phyloP scores from a whole-genome alignment of 2,797 vertebrate genomes.

The Urocyon cinereoargenteus region DNA sequence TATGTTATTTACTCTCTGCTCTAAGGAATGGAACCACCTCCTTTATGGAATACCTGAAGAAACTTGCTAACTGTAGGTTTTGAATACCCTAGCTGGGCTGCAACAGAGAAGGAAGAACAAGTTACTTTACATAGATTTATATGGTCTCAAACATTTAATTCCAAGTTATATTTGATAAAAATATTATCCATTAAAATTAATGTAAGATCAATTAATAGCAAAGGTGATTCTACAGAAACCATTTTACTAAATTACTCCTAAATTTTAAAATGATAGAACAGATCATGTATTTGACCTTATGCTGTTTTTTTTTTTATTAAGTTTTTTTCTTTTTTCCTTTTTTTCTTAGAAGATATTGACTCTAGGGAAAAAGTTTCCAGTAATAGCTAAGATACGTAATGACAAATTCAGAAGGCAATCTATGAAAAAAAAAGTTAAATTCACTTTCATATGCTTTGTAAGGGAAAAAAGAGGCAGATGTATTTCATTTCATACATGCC shows the following conservation, averaged over 20 bases:
- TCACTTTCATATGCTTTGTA: background rate
- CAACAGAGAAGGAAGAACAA: background rate
- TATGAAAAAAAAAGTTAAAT: constrained; percentile 16
- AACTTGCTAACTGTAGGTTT: constrained; percentile 22
- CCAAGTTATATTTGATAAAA: background rate
- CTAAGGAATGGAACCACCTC: background rate
- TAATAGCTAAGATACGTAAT: constrained; percentile 23
- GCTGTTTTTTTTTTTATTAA: background rate
- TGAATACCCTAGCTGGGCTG: background rate
- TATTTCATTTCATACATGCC: background rate
- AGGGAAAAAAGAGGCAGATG: background rate
- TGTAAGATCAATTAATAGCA: background rate
- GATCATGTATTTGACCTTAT: background rate
- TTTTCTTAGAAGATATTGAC: background rate
- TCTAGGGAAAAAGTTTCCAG: background rate
- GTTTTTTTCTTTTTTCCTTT: background rate
- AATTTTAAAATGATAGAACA: constrained; percentile 24
- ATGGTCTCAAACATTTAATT: constrained; percentile 24
- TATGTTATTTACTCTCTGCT: constrained; percentile 22
- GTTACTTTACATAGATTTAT: background rate
- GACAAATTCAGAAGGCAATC: background rate
- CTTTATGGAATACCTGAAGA: background rate
- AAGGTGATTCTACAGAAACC: background rate
- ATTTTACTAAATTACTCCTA: background rate
- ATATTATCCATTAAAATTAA: constrained; percentile 42